phyloP scores from a whole-genome alignment of 1,140 invertebrate species.

The Pseudomyrmex flavicornis region DNA sequence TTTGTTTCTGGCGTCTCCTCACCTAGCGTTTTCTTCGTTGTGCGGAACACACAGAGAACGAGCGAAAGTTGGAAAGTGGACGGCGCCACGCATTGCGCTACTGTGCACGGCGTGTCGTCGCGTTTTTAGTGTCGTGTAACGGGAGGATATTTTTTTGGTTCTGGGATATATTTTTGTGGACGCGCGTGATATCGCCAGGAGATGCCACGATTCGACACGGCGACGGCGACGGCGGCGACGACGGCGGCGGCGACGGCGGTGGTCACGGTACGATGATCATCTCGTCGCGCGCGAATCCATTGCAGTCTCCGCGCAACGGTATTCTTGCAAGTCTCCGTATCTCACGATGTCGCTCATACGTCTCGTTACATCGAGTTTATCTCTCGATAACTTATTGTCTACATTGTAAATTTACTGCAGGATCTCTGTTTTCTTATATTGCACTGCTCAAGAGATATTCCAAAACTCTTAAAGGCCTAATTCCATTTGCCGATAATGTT shows the following conservation, averaged over 20 bases:
- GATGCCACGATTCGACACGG: conserved; percentile 24
- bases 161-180: background rate
- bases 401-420: conserved; percentile 17
- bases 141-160: background rate
- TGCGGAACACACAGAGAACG: conserved; percentile 33
- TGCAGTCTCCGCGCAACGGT: conserved; percentile 6
- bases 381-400: background rate
- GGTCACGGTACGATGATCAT: conserved; percentile 23
- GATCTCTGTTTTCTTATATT: background rate
- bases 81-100: conserved; percentile 31
- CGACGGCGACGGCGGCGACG: no score
- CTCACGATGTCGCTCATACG: conserved; percentile 20
- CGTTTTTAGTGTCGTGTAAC: background rate
- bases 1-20: conserved; percentile 11
- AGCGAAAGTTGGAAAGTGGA: conserved; percentile 66
- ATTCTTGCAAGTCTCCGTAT: background rate
- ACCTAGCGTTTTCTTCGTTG: background rate
- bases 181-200: conserved; percentile 5
- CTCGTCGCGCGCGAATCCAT: conserved; percentile 2
- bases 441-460: conserved; percentile 75
- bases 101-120: background rate
- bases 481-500: conserved; percentile 76
- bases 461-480: conserved; percentile 75
- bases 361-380: background rate
- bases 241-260: no score